Evolutionary conservation across 2,797 vertebrate species (phyloP).

Genomic region (Limosa lapponica): DNA sequence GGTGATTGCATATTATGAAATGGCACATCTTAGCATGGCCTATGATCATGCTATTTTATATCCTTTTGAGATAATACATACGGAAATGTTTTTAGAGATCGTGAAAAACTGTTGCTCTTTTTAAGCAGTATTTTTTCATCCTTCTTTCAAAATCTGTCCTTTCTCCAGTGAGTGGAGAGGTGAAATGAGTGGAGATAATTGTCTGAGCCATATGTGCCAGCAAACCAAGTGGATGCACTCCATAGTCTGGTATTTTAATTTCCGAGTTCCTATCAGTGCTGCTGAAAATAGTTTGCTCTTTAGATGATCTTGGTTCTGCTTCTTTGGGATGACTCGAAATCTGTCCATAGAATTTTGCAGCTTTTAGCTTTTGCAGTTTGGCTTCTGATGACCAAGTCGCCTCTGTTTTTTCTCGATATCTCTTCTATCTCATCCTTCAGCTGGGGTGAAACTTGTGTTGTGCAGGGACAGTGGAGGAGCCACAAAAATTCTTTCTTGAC

Average conservation of each 20-base stretch:
- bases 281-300: background rate
- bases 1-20: background rate
- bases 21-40: background rate
- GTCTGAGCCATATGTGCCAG: background rate
- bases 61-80: background rate
- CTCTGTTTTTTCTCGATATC: background rate
- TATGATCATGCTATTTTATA: background rate
- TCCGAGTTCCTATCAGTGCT: background rate
- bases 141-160: background rate
- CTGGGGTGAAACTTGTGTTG: background rate
- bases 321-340: background rate
- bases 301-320: background rate
- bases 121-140: background rate
- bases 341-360: background rate
- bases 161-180: background rate
- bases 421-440: background rate
- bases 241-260: background rate
- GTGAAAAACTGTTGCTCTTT: background rate
- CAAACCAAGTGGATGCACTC: background rate
- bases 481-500: background rate
- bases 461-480: background rate
- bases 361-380: background rate
- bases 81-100: background rate
- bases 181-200: conserved; percentile 11
- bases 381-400: background rate